Evolutionary conservation across 2,113 vertebrate genomes (phyloP), one percentile per base, ranked within the genome.

Genomic region (Motacilla tschutschensis): DNA sequence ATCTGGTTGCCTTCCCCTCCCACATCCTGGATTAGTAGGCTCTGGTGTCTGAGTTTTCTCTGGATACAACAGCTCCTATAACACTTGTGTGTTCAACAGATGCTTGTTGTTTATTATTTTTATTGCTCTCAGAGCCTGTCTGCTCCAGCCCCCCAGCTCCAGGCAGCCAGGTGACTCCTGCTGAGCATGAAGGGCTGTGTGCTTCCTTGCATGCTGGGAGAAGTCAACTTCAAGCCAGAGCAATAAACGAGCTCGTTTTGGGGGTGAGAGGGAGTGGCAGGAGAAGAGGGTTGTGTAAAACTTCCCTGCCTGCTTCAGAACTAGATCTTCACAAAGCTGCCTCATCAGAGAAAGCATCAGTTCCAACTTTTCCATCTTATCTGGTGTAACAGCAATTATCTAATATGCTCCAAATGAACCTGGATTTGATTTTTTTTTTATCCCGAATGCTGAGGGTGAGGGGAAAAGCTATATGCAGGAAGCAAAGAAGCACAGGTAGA

Each of bases 171-270:
- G 54, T 59, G 40, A 22, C 18, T 79, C 31, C 58, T 55, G 35
- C 44, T 29, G 3, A 58, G 17, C 19, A 9, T 12, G n/a, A 18
- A 43, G 60, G 50, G 55, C 36, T 43, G n/a, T 29, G 25, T 33
- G 17, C 46, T 51, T 46, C 16, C 24, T 26, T 31, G 43, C 17
- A 1, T 0, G 0, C 55, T 48, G 31, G 18, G 33, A 51, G 47
- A 36, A 79, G 36, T 57, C 36, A 48, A 1, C 73, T 69, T 76
- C 41, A 83, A 46, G 67, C 25, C 35, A 69, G 65, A 81, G 55
- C 64, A 60, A 14, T 55, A 47, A 55, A 35, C 1, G 2, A 35
- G 19, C 35, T 73, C 24, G 8, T 28, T 79, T 31, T 35, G 24
- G 20, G 17, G 17, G 14, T 0, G 5, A 65, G 35, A 73, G 28